Evolutionary conservation across 2,113 vertebrate genomes (phyloP).

Genomic region (Macrotis lagotis): DNA sequence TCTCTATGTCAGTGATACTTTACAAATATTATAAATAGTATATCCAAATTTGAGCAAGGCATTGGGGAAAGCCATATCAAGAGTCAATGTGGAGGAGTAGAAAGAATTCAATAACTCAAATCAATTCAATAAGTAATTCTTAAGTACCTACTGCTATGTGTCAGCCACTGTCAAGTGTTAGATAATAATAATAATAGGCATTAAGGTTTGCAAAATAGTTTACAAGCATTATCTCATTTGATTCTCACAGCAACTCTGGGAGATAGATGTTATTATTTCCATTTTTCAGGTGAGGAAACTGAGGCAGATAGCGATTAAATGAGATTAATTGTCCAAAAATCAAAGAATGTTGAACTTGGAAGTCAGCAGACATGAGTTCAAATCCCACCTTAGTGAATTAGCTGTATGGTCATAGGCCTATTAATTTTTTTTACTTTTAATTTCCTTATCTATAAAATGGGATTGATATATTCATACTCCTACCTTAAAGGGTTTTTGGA

Average conservation of each 20-base stretch:
- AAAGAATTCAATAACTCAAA: neutral
- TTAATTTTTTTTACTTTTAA: neutral
- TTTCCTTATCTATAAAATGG: neutral
- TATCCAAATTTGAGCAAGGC: neutral
- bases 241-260: neutral
- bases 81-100: neutral
- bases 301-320: neutral
- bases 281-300: neutral
- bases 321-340: neutral
- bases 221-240: neutral
- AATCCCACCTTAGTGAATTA: neutral
- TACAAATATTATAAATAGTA: neutral
- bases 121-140: neutral
- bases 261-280: neutral
- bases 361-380: neutral
- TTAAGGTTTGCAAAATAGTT: neutral
- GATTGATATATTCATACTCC: neutral
- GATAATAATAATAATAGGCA: neutral
- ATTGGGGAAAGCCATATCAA: neutral
- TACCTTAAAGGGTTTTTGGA: neutral
- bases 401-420: neutral
- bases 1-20: neutral
- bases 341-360: neutral
- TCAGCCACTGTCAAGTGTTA: neutral
- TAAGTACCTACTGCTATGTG: neutral